Percentiles rank a stretch among this genome's conserved stretches.
Evolutionary conservation across 2,113 vertebrate genomes (phyloP).

Genomic region (Pseudorasbora parva): DNA sequence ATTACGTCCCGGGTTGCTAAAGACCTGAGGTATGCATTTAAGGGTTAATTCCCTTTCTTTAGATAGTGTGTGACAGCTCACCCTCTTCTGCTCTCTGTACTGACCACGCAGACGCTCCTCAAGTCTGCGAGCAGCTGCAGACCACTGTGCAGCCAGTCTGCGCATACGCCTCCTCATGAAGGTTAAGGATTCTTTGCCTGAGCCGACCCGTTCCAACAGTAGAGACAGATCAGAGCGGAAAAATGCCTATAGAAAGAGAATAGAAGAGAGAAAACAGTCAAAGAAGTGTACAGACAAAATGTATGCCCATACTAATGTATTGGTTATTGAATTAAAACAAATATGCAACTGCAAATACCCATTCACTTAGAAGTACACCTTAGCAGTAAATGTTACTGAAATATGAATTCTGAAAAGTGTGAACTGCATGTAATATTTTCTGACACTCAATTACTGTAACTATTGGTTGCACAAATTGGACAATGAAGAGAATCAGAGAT

Average conservation of each 20-base stretch:
- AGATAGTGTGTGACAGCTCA: conserved; percentile 57
- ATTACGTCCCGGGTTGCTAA: too few species aligned
- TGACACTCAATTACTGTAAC: too few species aligned
- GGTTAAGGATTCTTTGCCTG: conserved; percentile 92
- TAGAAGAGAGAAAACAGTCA: not conserved
- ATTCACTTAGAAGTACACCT: too few species aligned
- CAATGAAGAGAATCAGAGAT: too few species aligned
- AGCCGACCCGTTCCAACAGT: conserved; percentile 91
- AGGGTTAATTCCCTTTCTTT: conserved; percentile 12
- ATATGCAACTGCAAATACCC: too few species aligned
- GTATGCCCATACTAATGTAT: not conserved
- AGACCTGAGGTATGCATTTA: too few species aligned
- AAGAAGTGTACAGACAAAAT: not conserved
- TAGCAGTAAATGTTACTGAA: too few species aligned
- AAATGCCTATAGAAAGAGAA: conserved; percentile 73
- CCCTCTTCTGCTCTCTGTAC: conserved; percentile 85
- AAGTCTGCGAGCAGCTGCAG: conserved; percentile 80
- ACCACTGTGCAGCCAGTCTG: conserved; percentile 87
- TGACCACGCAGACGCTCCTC: conserved; percentile 76
- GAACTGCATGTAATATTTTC: too few species aligned
- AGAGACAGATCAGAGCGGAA: conserved; percentile 84
- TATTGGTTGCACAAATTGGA: too few species aligned
- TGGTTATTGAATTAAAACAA: not conserved
- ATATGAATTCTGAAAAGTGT: too few species aligned
- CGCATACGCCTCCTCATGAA: conserved; percentile 95